Evolutionary conservation across 2,113 vertebrate genomes (phyloP), one percentile per base, ranked within the genome.

Genomic region (Macaca nemestrina): DNA sequence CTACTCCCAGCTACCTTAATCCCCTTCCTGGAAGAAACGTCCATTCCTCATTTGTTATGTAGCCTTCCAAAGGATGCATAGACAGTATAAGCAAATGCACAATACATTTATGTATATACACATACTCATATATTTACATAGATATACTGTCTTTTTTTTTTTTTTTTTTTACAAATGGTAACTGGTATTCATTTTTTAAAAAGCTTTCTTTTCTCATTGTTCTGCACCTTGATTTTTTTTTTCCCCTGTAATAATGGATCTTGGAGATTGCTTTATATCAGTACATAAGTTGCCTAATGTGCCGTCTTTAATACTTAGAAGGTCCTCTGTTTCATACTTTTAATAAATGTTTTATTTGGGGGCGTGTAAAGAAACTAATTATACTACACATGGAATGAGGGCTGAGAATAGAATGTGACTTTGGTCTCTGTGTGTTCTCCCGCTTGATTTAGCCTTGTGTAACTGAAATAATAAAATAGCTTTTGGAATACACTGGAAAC

Each of bases 221-320:
- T 90, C 38, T 52, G 14, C 30, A 14, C 40, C 40, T 93, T 89
- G 50, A 45, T 50, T 88, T 89, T 76, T 5, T 3, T 76, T 5
- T 3, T 3, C 40, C 67, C 25, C 68, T 20, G 8, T 91, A 68
- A 67, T 20, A n/a, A 38, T 43, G 73, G 40, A 79, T 75, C 45
- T 27, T 79, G 55, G 73, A 80, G 89, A 95, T 76, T 80, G 83
- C 32, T 87, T 92, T 11, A 0, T 64, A 64, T 80, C 67, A 57
- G 48, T 55, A 68, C 38, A 30, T 85, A 45, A 94, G 57, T 32
- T 94, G 22, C 61, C 90, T 87, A 80, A 87, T 84, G 89, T 81
- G 80, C 55, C 83, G 23, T 91, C 91, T 67, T 95, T 89, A 94
- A 97, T 93, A 59, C 83, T 81, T 83, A 12, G 59, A 68, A 67